Conservation (phyloP, 2,888 invertebrate genomes). For the Macrostomum cliftonense region DNA sequence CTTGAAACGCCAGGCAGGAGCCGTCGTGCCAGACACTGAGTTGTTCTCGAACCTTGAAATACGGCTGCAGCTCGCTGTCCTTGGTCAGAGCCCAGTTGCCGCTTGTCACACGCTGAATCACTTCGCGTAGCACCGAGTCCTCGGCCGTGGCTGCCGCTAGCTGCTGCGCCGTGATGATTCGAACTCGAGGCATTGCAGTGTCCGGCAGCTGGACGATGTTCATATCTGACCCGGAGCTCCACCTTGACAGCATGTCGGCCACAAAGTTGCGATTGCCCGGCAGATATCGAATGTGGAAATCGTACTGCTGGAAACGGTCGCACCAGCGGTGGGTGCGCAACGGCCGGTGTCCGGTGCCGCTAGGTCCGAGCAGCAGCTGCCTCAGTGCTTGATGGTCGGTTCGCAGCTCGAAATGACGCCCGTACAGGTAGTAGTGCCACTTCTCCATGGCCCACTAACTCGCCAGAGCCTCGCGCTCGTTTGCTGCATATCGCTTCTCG, state of each 20-base stretch:
- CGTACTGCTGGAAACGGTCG: neutral
- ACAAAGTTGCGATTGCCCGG: no score
- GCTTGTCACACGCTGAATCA: no score
- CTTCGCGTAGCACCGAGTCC: no score
- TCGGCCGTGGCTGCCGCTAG: no score
- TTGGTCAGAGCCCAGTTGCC: no score
- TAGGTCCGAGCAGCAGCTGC: neutral
- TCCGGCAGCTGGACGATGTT: no score
- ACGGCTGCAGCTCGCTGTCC: neutral
- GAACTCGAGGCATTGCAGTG: no score
- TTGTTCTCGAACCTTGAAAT: conserved; percentile 1
- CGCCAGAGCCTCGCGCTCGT: conserved; percentile 15
- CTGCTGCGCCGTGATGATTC: no score
- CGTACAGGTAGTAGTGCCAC: conserved; percentile 12
- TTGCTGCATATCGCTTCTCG: conserved; percentile 13
- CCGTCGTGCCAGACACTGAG: neutral
- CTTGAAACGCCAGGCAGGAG: neutral
- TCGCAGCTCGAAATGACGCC: conserved; percentile 10
- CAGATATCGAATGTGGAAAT: neutral
- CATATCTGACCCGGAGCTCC: no score
- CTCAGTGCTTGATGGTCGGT: conserved; percentile 15
- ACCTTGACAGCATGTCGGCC: no score
- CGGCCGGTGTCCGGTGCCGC: neutral
- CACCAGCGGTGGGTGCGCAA: neutral
- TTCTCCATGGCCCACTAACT: conserved; percentile 13